Evolutionary conservation across 2,888 invertebrate species (phyloP), one percentile per base, ranked within the genome.

Genomic region (Rhagonycha fulva): DNA sequence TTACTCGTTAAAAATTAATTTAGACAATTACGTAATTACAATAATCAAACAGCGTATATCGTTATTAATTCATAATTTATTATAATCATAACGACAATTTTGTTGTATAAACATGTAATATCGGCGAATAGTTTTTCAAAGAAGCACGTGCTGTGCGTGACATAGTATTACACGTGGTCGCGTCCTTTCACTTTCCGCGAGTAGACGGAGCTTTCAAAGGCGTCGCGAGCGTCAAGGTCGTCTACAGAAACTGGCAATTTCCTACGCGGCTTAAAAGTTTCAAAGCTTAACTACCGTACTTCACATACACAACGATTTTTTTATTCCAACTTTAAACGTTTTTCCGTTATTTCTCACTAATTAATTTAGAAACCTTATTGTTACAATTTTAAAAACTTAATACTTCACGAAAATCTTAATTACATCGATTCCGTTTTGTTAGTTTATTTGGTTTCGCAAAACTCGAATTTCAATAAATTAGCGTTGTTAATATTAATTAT

Each of bases 181-280:
- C 73, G 75, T 77, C 77, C 78, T 78, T 76, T 80, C 80, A 76
- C 78, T 79, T 78, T 78, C 80, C 74, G 70, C 79, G 81, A 78
- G 81, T 82, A 82, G 82, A 78, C 78, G 83, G 78, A 78, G 77
- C 76, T 76, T 78, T 78, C 75, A 81, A 79, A 81, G 82, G 81
- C 81, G 82, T 79, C 81, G 81, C 80, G 82, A 82, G 79, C 82
- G 82, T 80, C 79, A 80, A 80, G 80, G 81, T 82, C 80, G 81
- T 80, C 80, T 79, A 76, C 76, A 76, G 77, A 79, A 77, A 76
- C 79, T 78, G 77, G 80, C 80, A 80, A 80, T 79, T 79, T 79
- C 78, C 79, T 79, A 71, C 76, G 74, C 77, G 79, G 77, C 75
- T 77, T 79, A 62, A 66, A 66, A 66, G 12, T 66, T 66, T 66